Base-by-base conservation (phyloP, 1,140 invertebrate genomes). In the Trigoniulus corallinus region DNA sequence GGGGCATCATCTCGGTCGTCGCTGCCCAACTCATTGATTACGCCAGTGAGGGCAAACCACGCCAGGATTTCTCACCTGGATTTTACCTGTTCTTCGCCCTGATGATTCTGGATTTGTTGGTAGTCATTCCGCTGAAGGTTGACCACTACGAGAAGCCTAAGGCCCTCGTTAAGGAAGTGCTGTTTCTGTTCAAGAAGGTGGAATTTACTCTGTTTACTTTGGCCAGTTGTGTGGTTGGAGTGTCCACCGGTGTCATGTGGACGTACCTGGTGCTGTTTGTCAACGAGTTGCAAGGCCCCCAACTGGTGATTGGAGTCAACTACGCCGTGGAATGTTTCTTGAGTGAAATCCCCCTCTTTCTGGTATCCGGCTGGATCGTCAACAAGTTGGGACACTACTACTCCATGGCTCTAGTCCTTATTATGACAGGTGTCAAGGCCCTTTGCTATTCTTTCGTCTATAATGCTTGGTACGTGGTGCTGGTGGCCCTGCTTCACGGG, bases 371-470 rank as follows among this genome's bases (percentile, higher is more conserved):
- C 22, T 48, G 44, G 23, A 61, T 71, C 25, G 61, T 71, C 10
- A 57, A 61, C 26, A 60, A 55, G n/a, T 27, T 71, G 4, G 66
- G 67, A 1, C 59, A 63, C 47, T 45, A 60, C 3, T 40, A 52
- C 23, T 61, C 62, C 40, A 46, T 71, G 1, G 59, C 60, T 24
- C 15, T 61, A 0, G 57, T 59, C 1, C 53, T 66, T 26, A 29
- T 49, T 13, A 58, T 55, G 1, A 69, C 63, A 57, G 54, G 56
- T 4, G 3, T 66, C 0, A 56, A 67, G 2, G 64, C 67, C 49
- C 42, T 64, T 12, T 41, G 46, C 12, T 69, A 68, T 51, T 65
- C 67, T 65, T n/a, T n/a, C n/a, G n/a, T n/a, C n/a, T n/a, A n/a
- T n/a, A n/a, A n/a, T n/a, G n/a, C n/a, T n/a, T n/a, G 62, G 59